Base-by-base conservation (phyloP, 2,113 vertebrate species). In the Varanus komodoensis region DNA sequence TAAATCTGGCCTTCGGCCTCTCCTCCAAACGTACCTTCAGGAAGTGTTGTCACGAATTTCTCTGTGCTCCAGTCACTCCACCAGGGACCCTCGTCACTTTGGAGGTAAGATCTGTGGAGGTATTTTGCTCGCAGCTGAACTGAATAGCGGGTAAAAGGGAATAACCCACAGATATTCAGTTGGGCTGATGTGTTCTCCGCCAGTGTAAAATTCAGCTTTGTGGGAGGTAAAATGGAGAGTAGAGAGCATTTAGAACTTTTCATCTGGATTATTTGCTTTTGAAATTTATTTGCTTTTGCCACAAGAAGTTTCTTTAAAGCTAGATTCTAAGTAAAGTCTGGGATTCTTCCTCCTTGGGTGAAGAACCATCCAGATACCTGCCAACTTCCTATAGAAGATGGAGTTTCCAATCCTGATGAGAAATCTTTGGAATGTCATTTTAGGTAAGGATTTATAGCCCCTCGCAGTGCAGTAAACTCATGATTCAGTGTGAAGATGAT, bases 31-130 rank as follows among this genome's bases (percentile, higher is more conserved):
- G 6, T 71, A 94, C 93, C 92, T 48, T 54, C 19, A 1, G 90
- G 61, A 6, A 87, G 75, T 23, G 93, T 94, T 29, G 17, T 82
- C 23, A 82, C 86, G 8, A 75, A 84, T 38, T 25, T 78, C 32
- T 77, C 82, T 2, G 32, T 2, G n/a, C 93, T 94, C 93, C 93
- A 94, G 48, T 91, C 54, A 4, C 93, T 94, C 93, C 93, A 94
- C 38, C 14, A 38, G 1, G 88, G 73, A 1, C 32, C 77, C 69
- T 81, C 75, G 0, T 82, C 84, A 6, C 90, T 92, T 84, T 89
- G 87, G 64, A 73, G n/a, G 79, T 50, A 87, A 44, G 19, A 27
- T 0, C 4, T 48, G 8, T 14, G 57, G 52, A 34, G 88, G 50
- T 90, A 92, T 27, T 64, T 81, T 12, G 87, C 86, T 19, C 93